A percentile compares a stretch with the other conserved stretches of the same genome.
These are phyloP conservation scores for Scaptomyza reducta DNA, from an alignment of 2,888 invertebrate species.

Conservation along the genomic window DNA sequence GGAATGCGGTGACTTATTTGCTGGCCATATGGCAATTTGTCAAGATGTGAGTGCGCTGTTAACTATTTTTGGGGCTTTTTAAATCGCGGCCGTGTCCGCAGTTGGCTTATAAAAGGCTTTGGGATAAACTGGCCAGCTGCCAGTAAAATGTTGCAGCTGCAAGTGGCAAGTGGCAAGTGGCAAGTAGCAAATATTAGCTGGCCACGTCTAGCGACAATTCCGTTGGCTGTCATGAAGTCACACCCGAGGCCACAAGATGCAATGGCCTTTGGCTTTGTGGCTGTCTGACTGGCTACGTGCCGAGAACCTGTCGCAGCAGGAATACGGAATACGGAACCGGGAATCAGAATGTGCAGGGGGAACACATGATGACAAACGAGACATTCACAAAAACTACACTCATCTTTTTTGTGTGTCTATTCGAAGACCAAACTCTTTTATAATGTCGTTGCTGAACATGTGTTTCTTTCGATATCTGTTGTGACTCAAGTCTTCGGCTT, in stretches of 20 bases:
- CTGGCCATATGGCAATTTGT: slow-evolving; percentile 42
- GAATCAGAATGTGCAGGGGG: slow-evolving; percentile 11
- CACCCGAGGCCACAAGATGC: slow-evolving; percentile 36
- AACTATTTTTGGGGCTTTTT: slow-evolving; percentile 14
- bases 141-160: slow-evolving; percentile 49
- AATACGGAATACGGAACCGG: no score
- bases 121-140: slow-evolving; percentile 52
- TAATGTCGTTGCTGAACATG: slow-evolving; percentile 19
- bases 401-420: slow-evolving; percentile 1
- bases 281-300: slow-evolving; percentile 49
- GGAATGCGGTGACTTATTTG: slow-evolving; percentile 14
- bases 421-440: slow-evolving; percentile 6
- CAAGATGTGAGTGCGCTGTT: slow-evolving; percentile 17
- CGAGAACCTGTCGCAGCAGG: slow-evolving; percentile 49
- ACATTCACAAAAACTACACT: slow-evolving; percentile 11
- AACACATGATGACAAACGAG: slow-evolving; percentile 33
- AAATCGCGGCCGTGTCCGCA: slow-evolving; percentile 30
- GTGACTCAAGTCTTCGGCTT: slow-evolving; percentile 6
- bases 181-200: slow-evolving; percentile 3
- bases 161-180: not conserved
- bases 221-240: slow-evolving; percentile 49
- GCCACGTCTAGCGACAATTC: slow-evolving; percentile 39
- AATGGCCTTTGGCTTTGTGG: slow-evolving; percentile 30
- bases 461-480: slow-evolving; percentile 20
- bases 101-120: slow-evolving; percentile 49